Conservation (phyloP, 2,113 vertebrate genomes). For the Pseudonaja textilis region DNA sequence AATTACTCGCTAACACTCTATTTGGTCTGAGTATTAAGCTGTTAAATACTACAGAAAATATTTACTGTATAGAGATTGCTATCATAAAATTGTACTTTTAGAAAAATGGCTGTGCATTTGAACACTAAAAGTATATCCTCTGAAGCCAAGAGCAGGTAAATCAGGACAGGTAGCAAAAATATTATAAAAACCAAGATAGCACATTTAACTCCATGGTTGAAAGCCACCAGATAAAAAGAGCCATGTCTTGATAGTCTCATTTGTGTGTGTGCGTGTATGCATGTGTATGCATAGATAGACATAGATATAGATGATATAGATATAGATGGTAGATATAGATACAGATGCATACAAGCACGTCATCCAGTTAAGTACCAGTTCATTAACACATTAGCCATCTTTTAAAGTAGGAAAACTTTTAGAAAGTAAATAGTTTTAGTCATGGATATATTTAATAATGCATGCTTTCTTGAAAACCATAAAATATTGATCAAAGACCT, state of each 20-base stretch:
- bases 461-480: not conserved
- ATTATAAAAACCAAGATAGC: not conserved
- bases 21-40: not conserved
- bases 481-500: not conserved
- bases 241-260: too few species aligned
- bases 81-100: not conserved
- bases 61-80: not conserved
- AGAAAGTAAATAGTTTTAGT: not conserved
- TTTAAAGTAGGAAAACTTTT: not conserved
- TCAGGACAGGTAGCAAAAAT: not conserved
- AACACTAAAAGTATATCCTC: not conserved
- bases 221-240: not conserved
- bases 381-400: not conserved
- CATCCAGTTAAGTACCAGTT: not conserved
- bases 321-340: too few species aligned
- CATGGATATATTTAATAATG: not conserved
- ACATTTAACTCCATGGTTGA: not conserved
- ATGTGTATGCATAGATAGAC: not conserved
- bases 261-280: not conserved
- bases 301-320: not conserved
- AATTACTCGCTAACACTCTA: not conserved
- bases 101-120: not conserved
- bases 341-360: not conserved
- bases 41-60: not conserved
- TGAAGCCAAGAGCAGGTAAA: not conserved